These are phyloP conservation scores for Drosophila busckii DNA, from an alignment of 1,140 invertebrate genomes.

Conservation along the genomic window DNA sequence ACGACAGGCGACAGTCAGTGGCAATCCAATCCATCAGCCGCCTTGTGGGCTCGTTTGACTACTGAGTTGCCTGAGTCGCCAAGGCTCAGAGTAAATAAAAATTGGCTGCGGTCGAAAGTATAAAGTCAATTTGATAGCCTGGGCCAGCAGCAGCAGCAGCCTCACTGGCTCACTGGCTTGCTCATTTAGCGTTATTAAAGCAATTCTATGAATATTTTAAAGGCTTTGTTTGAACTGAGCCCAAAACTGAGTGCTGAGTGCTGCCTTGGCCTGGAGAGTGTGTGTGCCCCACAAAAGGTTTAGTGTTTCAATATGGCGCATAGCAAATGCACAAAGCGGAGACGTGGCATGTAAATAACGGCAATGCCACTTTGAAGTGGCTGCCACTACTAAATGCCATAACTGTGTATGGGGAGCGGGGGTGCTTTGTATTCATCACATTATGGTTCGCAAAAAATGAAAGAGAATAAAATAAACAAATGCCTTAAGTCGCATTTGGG, in stretches of 20 bases:
- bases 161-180: slow-evolving; percentile 28
- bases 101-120: slow-evolving; percentile 49
- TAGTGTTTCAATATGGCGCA: slow-evolving; percentile 47
- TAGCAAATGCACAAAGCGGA: slow-evolving; percentile 19
- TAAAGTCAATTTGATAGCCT: slow-evolving; percentile 59
- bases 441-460: slow-evolving; percentile 14
- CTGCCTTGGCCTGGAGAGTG: too few relatives aligned
- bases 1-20: slow-evolving; percentile 54
- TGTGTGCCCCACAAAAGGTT: slow-evolving; percentile 50
- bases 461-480: too few relatives aligned
- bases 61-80: too few relatives aligned
- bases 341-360: slow-evolving; percentile 49
- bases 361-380: slow-evolving; percentile 3
- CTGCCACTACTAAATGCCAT: slow-evolving; percentile 17
- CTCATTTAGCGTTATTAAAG: slow-evolving; percentile 73
- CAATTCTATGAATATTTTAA: slow-evolving; percentile 76
- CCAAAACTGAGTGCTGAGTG: background rate
- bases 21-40: too few relatives aligned
- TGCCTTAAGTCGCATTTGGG: slow-evolving; percentile 63
- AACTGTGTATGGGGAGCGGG: background rate
- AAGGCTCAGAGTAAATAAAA: slow-evolving; percentile 53
- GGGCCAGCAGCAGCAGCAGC: too few relatives aligned
- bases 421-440: slow-evolving; percentile 3
- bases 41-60: too few relatives aligned
- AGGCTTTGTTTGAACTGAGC: slow-evolving; percentile 39